Base-by-base conservation (phyloP, 2,113 vertebrate genomes). In the Eleginops maclovinus region DNA sequence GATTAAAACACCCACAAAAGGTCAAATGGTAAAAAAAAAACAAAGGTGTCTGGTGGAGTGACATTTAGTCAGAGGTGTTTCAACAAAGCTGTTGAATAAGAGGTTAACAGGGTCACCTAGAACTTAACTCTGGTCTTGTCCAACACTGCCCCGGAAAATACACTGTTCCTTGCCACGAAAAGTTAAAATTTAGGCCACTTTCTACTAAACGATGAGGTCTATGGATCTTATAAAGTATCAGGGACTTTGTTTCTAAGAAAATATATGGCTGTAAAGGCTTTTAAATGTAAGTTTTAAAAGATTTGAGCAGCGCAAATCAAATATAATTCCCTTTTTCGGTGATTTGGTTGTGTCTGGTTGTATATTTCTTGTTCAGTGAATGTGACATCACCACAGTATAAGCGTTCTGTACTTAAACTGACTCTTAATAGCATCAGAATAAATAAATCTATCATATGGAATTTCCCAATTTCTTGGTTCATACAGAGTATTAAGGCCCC, bases 1-100 rank as follows among this genome's bases (percentile, higher is more conserved):
- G 60, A 24, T 47, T 1, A 47, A 82, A 79, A 47, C 22, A 73
- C 81, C n/a, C 46, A 68, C 47, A 24, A 17, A 76, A 78, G 66
- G 69, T 66, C 75, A 67, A 54, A n/a, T n/a, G n/a, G n/a, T n/a
- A n/a, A n/a, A n/a, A n/a, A n/a, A n/a, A 51, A 7, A 41, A 67
- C 31, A 66, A 66, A 36, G 15, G 12, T 17, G 24, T 10, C 22
- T 9, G 44, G 3, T 22, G 15, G 13, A 74, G 50, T 19, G 40
- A 44, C 9, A 40, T 75, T 59, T 43, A 62, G 15, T n/a, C n/a
- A n/a, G 44, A 11, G 59, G 9, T 58, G 8, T 43, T 70, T 73
- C 53, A 55, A 44, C 31, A 56, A 12, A 49, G 59, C 28, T 55
- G 69, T 61, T 51, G 19, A 70, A 53, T 26, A 43, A 2, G 1